A percentile compares a stretch with the other conserved stretches of the same genome.
Evolutionary conservation across 23 tunicate species (phyloP).

Genomic region (Halocynthia aurantium): DNA sequence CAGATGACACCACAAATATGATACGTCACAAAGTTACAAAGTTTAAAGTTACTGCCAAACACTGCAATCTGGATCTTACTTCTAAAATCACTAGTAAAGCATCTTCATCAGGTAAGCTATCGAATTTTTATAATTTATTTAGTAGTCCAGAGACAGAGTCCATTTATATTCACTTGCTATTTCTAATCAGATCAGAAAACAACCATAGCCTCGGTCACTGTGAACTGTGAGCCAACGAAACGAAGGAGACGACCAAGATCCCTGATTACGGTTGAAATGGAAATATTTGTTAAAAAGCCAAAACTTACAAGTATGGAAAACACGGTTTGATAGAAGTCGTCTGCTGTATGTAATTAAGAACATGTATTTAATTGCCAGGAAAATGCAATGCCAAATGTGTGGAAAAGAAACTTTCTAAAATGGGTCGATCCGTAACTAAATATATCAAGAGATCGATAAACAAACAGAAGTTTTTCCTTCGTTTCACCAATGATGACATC

Average conservation of each 20-base stretch:
- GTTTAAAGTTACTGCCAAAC: background rate
- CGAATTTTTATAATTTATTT: no score
- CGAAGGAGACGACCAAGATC: slow-evolving; percentile 18
- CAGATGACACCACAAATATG: background rate
- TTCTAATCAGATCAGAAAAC: no score
- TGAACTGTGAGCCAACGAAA: slow-evolving; percentile 22
- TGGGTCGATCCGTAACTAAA: slow-evolving; percentile 9
- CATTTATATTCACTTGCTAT: no score
- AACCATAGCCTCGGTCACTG: slow-evolving; percentile 1
- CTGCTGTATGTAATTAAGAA: background rate
- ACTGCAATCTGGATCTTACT: background rate
- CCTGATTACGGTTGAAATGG: background rate
- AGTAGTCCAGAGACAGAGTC: no score
- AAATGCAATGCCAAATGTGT: slow-evolving; percentile 40
- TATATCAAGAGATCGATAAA: slow-evolving; percentile 16
- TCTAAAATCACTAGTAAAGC: no score
- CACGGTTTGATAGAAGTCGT: background rate
- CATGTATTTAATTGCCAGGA: slow-evolving; percentile 1
- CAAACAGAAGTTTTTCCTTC: slow-evolving; percentile 19
- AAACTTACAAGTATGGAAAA: background rate
- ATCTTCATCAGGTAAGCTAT: no score
- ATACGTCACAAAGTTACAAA: background rate
- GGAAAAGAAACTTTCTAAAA: background rate
- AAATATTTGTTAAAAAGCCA: background rate
- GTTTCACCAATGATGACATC: background rate